Conservation (phyloP, 2,113 vertebrate species). For the Cebidichthys violaceus region DNA sequence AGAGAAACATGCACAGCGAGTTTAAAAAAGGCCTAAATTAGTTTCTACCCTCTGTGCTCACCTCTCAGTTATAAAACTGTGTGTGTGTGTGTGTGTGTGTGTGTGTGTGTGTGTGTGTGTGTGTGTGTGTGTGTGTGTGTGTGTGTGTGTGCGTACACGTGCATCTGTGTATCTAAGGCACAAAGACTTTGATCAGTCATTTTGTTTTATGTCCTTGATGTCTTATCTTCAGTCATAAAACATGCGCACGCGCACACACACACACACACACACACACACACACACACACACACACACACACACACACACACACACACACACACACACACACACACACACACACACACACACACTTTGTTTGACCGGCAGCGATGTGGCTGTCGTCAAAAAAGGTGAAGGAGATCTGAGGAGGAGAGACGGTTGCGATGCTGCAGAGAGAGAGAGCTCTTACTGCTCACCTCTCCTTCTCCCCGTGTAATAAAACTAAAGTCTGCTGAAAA, state of each 20-base stretch:
- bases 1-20: background rate
- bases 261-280: slow-evolving; percentile 11
- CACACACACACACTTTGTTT: slow-evolving; percentile 22
- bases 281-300: slow-evolving; percentile 11
- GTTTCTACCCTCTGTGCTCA: background rate
- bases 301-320: slow-evolving; percentile 11
- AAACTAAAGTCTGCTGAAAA: background rate
- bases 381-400: background rate
- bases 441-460: background rate
- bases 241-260: slow-evolving; percentile 1
- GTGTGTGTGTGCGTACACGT: background rate
- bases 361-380: background rate
- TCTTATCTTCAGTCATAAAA: slow-evolving; percentile 54
- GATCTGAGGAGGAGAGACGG: slow-evolving; percentile 22
- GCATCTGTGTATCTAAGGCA: slow-evolving; percentile 8
- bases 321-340: slow-evolving; percentile 11
- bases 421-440: slow-evolving; percentile 3
- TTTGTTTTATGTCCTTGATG: slow-evolving; percentile 21
- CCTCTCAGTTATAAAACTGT: slow-evolving; percentile 4
- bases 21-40: background rate
- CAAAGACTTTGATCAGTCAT: slow-evolving; percentile 32
- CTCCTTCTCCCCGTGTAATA: slow-evolving; percentile 7
- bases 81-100: background rate
- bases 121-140: background rate
- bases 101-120: background rate